A percentile compares a stretch with the other conserved stretches of the same genome.
phyloP scores from a whole-genome alignment of 2,888 invertebrate species.

The Polydrusus pterygomalis region DNA sequence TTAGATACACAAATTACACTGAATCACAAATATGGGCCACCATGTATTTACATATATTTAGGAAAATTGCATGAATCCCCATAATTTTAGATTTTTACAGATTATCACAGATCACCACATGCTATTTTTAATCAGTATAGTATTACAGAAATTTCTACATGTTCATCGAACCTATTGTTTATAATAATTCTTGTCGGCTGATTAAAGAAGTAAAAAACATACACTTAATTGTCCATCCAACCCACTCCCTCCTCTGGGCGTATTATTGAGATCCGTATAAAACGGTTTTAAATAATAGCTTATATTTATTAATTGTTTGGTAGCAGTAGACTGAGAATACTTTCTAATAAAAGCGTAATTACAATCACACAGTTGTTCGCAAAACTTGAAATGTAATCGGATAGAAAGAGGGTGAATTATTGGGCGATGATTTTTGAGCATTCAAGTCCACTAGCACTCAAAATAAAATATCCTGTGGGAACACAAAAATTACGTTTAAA shows the following conservation, averaged over 20 bases:
- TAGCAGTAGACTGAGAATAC: slow-evolving; percentile 60
- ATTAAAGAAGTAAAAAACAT: slow-evolving; percentile 23
- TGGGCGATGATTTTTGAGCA: slow-evolving; percentile 26
- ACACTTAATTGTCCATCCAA: slow-evolving; percentile 56
- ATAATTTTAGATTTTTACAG: no score
- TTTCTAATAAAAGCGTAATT: slow-evolving; percentile 38
- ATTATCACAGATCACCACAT: no score
- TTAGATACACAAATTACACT: no score
- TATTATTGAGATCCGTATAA: slow-evolving; percentile 67
- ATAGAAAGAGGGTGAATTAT: slow-evolving; percentile 57
- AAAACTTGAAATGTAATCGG: slow-evolving; percentile 58
- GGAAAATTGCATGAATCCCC: no score
- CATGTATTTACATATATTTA: no score
- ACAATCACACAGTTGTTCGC: slow-evolving; percentile 48
- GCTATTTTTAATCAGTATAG: background rate
- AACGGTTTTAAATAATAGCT: slow-evolving; percentile 57
- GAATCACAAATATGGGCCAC: no score
- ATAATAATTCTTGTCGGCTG: background rate
- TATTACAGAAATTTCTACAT: slow-evolving; percentile 8
- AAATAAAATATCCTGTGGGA: slow-evolving; percentile 38
- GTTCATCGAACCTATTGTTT: slow-evolving; percentile 40
- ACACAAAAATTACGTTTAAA: slow-evolving; percentile 13
- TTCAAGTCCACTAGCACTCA: slow-evolving; percentile 10
- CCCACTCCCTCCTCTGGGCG: slow-evolving; percentile 66
- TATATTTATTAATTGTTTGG: slow-evolving; percentile 59